Base-by-base conservation (phyloP, 2,113 vertebrate genomes). In the Aspiorhynchus laticeps region DNA sequence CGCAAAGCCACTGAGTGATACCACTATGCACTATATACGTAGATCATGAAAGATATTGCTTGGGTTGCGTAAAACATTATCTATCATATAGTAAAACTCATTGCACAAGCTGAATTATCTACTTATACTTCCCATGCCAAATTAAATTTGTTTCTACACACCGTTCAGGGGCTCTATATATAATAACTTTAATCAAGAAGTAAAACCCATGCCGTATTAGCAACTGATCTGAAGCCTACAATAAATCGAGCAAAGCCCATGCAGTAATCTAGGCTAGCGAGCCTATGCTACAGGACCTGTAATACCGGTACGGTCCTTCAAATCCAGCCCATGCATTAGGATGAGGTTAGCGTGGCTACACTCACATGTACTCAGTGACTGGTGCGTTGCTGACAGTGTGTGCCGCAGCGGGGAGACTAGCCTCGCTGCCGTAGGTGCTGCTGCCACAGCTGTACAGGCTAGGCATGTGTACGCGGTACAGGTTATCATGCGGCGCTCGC, bases 381-480 rank as follows among this genome's bases (percentile, higher is more conserved):
- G 98, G 98, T 5, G 98, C 98, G 24, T 99, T 99, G 97, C 97
- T 99, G 95, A 99, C 98, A 0, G 98, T 99, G 94, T 99, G 98
- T 21, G 98, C 97, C 0, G 98, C 96, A 0, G 98, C 98, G 0
- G 97, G 98, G 88, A 99, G 97, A 95, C 98, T 99, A 91, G 96
- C 96, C 94, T 99, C 98, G 9, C 98, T 99, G 93, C 98, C 98
- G 33, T 98, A 99, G 95, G 83, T 84, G 83, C 97, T 98, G 95
- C 98, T 99, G 6, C 98, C 98, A 48, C 98, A 99, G 95, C 98
- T 99, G 92, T 99, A 99, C 81, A 99, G 92, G 89, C 98, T 99
- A 83, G 98, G 98, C 98, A 99, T 99, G 95, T 99, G 98, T 81
- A 99, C 98, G 11, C 98, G 96, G 95, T 99, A 99, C 90, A 99